Percentiles rank a stretch among this genome's conserved stretches.
phyloP scores from a whole-genome alignment of 2,113 vertebrate genomes.

The Theropithecus gelada region DNA sequence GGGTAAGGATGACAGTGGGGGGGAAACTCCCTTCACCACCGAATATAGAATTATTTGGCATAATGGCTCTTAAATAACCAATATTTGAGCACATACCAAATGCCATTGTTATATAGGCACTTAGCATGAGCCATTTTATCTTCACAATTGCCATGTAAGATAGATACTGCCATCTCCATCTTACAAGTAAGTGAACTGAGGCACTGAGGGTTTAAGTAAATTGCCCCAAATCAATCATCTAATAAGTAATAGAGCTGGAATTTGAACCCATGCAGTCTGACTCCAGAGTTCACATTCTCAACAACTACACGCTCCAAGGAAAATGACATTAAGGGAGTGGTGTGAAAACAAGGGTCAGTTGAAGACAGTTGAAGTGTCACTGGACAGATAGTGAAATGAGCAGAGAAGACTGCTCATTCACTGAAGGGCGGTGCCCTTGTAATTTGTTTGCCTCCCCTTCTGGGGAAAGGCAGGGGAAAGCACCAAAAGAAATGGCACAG shows the following conservation, averaged over 20 bases:
- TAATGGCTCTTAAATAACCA: conserved; percentile 6
- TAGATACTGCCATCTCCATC: neutral
- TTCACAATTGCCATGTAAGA: neutral
- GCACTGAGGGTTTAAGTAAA: neutral
- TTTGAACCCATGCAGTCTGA: neutral
- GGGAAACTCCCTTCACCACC: neutral
- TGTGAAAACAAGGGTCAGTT: neutral
- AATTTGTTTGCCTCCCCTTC: neutral
- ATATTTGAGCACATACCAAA: neutral
- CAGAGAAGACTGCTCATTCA: neutral
- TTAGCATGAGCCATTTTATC: neutral
- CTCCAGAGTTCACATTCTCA: conserved; percentile 8
- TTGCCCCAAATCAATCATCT: neutral
- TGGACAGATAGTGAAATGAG: neutral
- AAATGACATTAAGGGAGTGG: neutral
- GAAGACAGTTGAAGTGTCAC: neutral
- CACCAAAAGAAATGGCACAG: neutral
- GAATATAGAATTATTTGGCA: neutral
- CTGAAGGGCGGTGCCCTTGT: neutral
- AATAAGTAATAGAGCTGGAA: neutral
- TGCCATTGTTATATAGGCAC: neutral
- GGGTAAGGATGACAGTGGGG: neutral
- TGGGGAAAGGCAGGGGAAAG: neutral
- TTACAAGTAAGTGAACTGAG: neutral
- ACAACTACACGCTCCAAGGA: neutral